Base-by-base conservation (phyloP, 2,113 vertebrate species). In the Lepus europaeus region DNA sequence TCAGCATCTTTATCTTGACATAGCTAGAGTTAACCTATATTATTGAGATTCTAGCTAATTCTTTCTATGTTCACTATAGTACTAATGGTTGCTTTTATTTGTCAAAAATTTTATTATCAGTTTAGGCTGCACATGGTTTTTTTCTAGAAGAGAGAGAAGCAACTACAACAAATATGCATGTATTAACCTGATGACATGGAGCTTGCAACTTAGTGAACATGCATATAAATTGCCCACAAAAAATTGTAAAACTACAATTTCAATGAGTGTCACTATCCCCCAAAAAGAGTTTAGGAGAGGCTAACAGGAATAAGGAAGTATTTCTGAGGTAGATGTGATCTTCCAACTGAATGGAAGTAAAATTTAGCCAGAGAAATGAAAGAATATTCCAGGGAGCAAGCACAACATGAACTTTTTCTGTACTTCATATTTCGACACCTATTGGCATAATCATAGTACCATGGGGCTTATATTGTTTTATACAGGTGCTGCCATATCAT, bases 391-490 rank as follows among this genome's bases (percentile, higher is more conserved):
- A 68, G 29, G 6, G 8, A 93, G 9, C 12, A 77, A 25, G 4
- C 8, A 31, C 8, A 81, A 3, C 10, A 31, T 39, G 27, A 80
- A 74, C n/a, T 51, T 59, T 68, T 31, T 63, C 4, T 7, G 45
- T 9, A 70, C 16, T 3, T 39, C 10, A 1, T 36, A 53, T 74
- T 59, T 87, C 14, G 59, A 19, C 16, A 76, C 25, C 31, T 53
- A 0, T 13, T 74, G 66, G 29, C 4, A 19, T 59, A 2, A 45
- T 11, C n/a, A 13, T 16, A 53, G 1, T 25, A 2, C 2, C 6
- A 39, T 0, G 3, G 45, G 17, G 19, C 5, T 39, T 51, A 31
- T 10, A 77, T 59, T 91, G 82, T 69, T 3, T 74, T 79, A 79
- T 61, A 68, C 87, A 79, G 76, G 63, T 53, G 19, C 20, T 53